These are phyloP conservation scores for Pelodytes ibericus DNA, from an alignment of 2,797 vertebrate genomes.

Conservation along the genomic window DNA sequence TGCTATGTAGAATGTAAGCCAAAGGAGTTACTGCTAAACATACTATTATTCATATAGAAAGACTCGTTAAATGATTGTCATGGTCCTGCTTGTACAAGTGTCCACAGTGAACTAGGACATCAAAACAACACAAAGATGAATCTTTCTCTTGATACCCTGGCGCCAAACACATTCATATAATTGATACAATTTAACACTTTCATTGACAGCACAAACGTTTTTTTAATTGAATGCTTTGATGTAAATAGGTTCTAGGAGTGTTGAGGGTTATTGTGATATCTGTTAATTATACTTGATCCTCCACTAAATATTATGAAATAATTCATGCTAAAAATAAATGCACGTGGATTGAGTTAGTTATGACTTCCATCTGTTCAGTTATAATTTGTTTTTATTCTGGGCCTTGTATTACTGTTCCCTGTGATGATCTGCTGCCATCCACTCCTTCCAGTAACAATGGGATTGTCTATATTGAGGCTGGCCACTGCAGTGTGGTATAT, in stretches of 20 bases:
- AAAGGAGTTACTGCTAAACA: too few relatives aligned
- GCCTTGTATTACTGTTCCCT: neutral
- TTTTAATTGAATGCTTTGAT: too few relatives aligned
- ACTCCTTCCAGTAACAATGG: too few relatives aligned
- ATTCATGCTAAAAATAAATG: neutral
- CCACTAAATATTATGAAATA: neutral
- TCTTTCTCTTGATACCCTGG: neutral
- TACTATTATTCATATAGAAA: too few relatives aligned
- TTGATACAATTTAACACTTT: neutral
- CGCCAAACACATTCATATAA: neutral
- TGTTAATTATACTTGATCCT: neutral
- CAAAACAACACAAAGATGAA: neutral
- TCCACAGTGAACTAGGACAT: neutral
- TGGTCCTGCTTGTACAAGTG: too few relatives aligned
- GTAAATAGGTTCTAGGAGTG: too few relatives aligned
- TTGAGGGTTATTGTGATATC: too few relatives aligned
- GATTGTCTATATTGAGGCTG: too few relatives aligned
- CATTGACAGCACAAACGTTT: neutral
- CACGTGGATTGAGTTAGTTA: neutral
- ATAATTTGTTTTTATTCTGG: too few relatives aligned
- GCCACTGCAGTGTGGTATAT: slow-evolving; percentile 21
- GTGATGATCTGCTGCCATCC: too few relatives aligned
- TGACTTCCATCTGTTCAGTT: neutral
- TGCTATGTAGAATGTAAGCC: too few relatives aligned
- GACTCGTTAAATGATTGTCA: too few relatives aligned